phyloP scores from a whole-genome alignment of 2,888 invertebrate species.

The Lithosia quadra region DNA sequence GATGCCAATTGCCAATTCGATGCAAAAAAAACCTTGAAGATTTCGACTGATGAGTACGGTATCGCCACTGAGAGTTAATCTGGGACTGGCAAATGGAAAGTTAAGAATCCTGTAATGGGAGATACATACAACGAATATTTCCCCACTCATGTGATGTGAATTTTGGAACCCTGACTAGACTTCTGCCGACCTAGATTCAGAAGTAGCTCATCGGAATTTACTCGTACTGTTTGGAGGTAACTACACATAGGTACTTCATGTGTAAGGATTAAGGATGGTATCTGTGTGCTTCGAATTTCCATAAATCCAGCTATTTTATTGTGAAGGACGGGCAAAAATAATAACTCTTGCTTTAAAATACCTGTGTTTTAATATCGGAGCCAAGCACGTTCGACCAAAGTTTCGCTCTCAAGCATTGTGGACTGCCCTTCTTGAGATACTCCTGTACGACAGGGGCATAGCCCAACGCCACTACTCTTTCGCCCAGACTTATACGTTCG shows the following conservation, averaged over 20 bases:
- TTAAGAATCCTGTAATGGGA: background rate
- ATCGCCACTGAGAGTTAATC: too few relatives aligned
- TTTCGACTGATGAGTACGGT: background rate
- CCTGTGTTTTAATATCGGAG: constrained; percentile 90
- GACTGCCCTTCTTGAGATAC: constrained; percentile 94
- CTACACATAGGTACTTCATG: too few relatives aligned
- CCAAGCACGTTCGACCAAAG: constrained; percentile 96
- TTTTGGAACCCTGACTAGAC: background rate
- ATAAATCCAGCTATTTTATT: background rate
- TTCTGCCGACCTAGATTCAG: background rate
- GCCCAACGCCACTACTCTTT: constrained; percentile 91
- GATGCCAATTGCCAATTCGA: too few relatives aligned
- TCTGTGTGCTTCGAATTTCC: too few relatives aligned
- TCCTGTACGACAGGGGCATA: constrained; percentile 97
- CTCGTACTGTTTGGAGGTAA: background rate
- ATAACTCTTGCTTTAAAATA: constrained; percentile 63
- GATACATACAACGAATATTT: background rate
- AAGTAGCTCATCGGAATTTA: background rate
- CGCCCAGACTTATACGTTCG: constrained; percentile 91
- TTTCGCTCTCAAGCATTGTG: constrained; percentile 91
- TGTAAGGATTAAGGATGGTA: too few relatives aligned
- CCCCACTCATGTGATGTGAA: background rate
- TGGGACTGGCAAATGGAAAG: too few relatives aligned
- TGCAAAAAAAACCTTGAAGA: background rate
- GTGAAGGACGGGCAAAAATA: background rate